Percentiles rank a stretch among this genome's conserved stretches.
Conservation (phyloP, 2,113 vertebrate species). For the Neofelis nebulosa region DNA sequence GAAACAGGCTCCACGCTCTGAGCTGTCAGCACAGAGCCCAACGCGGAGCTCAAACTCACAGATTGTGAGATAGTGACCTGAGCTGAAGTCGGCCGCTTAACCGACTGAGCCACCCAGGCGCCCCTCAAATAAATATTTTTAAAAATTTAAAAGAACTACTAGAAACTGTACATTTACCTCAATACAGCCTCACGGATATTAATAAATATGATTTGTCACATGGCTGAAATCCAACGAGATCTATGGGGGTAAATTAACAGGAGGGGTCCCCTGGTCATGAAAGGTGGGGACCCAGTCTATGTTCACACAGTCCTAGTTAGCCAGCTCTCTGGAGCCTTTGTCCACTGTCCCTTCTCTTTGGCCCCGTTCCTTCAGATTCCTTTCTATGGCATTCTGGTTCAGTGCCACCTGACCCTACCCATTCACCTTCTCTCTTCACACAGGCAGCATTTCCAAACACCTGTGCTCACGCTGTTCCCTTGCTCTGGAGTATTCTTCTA, state of each 20-base stretch:
- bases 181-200: background rate
- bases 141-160: background rate
- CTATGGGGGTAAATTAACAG: background rate
- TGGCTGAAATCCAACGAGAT: background rate
- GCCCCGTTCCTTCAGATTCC: background rate
- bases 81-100: too few species aligned
- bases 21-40: too few species aligned
- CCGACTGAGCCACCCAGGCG: too few species aligned
- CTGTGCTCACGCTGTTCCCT: background rate
- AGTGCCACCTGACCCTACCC: accelerated
- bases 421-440: background rate
- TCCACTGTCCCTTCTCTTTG: background rate
- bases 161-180: background rate
- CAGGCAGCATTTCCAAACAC: background rate
- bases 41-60: too few species aligned
- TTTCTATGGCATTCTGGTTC: too few species aligned
- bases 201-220: background rate
- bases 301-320: background rate
- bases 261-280: background rate
- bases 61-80: too few species aligned
- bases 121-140: too few species aligned
- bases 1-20: too few species aligned
- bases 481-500: background rate
- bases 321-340: background rate
- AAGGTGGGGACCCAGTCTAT: background rate